phyloP scores from a whole-genome alignment of 1,140 invertebrate species.

The Sarcophaga peregrina region DNA sequence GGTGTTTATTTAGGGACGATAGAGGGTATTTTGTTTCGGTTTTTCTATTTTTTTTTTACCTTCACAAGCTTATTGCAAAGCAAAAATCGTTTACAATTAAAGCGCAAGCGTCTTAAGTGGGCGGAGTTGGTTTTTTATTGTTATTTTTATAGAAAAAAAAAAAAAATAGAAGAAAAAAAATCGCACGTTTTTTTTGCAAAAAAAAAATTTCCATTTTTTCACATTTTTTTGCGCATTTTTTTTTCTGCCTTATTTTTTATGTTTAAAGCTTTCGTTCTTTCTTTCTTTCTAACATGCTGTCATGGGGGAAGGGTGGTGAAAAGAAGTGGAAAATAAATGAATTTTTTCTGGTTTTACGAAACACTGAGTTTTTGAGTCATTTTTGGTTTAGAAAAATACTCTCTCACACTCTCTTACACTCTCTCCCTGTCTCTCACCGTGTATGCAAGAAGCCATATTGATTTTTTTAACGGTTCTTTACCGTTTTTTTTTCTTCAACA shows the following conservation, averaged over 20 bases:
- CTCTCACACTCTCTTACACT: neutral
- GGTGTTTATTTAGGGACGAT: conserved; percentile 33
- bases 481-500: neutral
- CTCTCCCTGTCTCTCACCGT: neutral
- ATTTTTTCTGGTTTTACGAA: too few species aligned
- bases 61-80: conserved; percentile 21
- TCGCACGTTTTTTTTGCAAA: too few species aligned
- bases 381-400: neutral
- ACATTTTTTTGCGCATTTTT: conserved; percentile 4
- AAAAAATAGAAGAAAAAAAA: conserved; percentile 19
- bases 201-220: conserved; percentile 12
- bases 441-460: conserved; percentile 38
- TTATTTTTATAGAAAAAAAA: conserved; percentile 42
- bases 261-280: conserved; percentile 42
- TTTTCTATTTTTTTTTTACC: neutral
- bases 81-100: conserved; percentile 42
- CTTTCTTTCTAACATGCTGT: too few species aligned
- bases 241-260: neutral
- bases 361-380: neutral
- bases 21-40: neutral
- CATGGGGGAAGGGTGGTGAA: too few species aligned
- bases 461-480: conserved; percentile 33
- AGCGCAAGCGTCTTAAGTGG: conserved; percentile 62
- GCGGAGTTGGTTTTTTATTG: conserved; percentile 63
- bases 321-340: conserved; percentile 42